Evolutionary conservation across 2,888 invertebrate genomes (phyloP), one percentile per base, ranked within the genome.

Genomic region (Eulithis testata): DNA sequence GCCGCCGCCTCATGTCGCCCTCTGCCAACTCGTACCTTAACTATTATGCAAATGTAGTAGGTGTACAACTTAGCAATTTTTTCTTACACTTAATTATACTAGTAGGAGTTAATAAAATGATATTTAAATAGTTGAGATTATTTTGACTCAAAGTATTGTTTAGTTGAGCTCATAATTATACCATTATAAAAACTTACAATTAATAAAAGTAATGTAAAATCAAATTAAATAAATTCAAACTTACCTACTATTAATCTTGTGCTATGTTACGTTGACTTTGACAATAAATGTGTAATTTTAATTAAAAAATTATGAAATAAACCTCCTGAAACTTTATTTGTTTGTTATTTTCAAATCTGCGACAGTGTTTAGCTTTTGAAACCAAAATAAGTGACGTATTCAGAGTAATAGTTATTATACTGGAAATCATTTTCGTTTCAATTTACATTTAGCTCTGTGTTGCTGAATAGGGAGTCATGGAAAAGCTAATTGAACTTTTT

Each of bases 261-360:
- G 81, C 88, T 90, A 87, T 83, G 76, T 91, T 93, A 90, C 87
- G 90, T 93, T 93, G 89, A 93, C 91, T 92, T 91, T 91, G 92
- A 93, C 92, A 93, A 93, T 93, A 93, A 93, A 90, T 90, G 91
- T 92, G 88, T 91, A 89, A 87, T 88, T 88, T 83, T 87, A 86
- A 81, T 87, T 81, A 84, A 21, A 49, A 81, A 21, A 79, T 83
- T 83, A 83, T 80, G 14, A 63, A 66, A 54, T 89, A 88, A 90
- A 90, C 87, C 83, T 86, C 85, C 81, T 72, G 76, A 83, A 84
- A 80, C 70, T 68, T 65, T 59, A 8, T 60, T 50, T 58, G 58
- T 8, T 5, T 68, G 65, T 76, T 75, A 52, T 59, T 65, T 31
- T 45, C n/a, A 8, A 37, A 51, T 11, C 51, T n/a, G n/a, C 44